phyloP scores from a whole-genome alignment of 2,888 invertebrate species.

The Strigamia transsilvanica region DNA sequence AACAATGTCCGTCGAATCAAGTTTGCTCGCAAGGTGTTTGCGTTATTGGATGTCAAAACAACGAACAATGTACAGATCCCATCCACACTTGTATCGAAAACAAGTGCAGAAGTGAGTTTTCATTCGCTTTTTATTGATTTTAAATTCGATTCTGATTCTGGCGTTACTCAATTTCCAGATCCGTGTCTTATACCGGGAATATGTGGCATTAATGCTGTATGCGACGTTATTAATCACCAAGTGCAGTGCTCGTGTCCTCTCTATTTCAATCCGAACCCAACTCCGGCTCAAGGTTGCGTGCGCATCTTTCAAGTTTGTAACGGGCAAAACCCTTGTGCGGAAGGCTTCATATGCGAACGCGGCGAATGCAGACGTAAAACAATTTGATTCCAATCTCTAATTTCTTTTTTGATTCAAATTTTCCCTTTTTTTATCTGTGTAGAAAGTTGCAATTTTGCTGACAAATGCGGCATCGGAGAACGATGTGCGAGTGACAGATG shows the following conservation, averaged over 20 bases:
- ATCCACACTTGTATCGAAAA: constrained; percentile 81
- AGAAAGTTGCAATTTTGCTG: constrained; percentile 48
- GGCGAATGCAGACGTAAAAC: constrained; percentile 56
- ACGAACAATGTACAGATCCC: constrained; percentile 79
- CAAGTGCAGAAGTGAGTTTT: constrained; percentile 73
- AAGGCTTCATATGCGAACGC: constrained; percentile 55
- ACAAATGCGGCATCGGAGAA: constrained; percentile 51
- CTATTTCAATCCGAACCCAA: constrained; percentile 76
- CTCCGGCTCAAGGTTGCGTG: constrained; percentile 60
- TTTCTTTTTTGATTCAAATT: constrained; percentile 10
- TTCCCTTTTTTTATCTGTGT: neutral
- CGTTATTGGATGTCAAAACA: constrained; percentile 82
- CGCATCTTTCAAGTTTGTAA: constrained; percentile 54
- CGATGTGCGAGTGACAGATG: constrained; percentile 51
- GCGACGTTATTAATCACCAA: constrained; percentile 75
- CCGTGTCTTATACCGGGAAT: constrained; percentile 70
- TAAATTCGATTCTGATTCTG: neutral
- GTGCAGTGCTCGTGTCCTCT: constrained; percentile 81
- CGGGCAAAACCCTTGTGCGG: constrained; percentile 53
- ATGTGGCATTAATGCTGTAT: constrained; percentile 83
- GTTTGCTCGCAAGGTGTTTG: constrained; percentile 84
- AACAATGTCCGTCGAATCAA: constrained; percentile 80
- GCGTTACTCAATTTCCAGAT: constrained; percentile 66
- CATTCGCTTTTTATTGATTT: neutral
- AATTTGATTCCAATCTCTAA: constrained; percentile 14